Conservation (phyloP, 1,140 invertebrate genomes). For the Psix sp. region DNA sequence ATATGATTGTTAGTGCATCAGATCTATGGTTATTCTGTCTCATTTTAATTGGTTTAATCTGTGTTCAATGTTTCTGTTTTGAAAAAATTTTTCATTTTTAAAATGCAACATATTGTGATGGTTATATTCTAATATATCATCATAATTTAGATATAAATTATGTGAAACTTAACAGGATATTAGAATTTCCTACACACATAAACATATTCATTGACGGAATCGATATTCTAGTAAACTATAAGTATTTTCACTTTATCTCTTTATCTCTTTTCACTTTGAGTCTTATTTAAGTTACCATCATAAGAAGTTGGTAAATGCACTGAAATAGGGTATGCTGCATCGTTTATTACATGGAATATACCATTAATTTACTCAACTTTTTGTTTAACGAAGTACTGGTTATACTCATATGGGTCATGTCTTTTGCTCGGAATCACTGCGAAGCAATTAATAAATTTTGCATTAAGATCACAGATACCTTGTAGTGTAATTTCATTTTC, state of each 20-base stretch:
- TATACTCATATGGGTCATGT: background rate
- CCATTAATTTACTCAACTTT: background rate
- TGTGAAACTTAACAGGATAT: too few relatives aligned
- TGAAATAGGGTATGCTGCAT: slow-evolving; percentile 5
- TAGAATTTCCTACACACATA: too few relatives aligned
- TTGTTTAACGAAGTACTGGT: slow-evolving; percentile 1
- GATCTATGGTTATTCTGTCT: too few relatives aligned
- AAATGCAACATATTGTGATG: too few relatives aligned
- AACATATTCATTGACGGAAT: slow-evolving; percentile 3
- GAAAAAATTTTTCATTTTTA: too few relatives aligned
- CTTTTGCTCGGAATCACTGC: background rate
- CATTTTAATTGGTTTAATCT: too few relatives aligned
- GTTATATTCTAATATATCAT: too few relatives aligned
- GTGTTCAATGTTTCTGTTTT: too few relatives aligned
- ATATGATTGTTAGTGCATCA: too few relatives aligned
- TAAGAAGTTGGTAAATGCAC: slow-evolving; percentile 1
- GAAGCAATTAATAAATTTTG: slow-evolving; percentile 3
- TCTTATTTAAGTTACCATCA: background rate
- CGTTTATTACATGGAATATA: slow-evolving; percentile 2
- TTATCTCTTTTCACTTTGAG: background rate
- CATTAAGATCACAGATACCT: slow-evolving; percentile 2
- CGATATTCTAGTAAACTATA: background rate
- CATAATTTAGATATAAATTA: too few relatives aligned
- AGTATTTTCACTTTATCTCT: slow-evolving; percentile 2
- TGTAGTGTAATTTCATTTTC: background rate